Evolutionary conservation across 2,888 invertebrate genomes (phyloP).

Genomic region (Mechanitis mazaeus): DNA sequence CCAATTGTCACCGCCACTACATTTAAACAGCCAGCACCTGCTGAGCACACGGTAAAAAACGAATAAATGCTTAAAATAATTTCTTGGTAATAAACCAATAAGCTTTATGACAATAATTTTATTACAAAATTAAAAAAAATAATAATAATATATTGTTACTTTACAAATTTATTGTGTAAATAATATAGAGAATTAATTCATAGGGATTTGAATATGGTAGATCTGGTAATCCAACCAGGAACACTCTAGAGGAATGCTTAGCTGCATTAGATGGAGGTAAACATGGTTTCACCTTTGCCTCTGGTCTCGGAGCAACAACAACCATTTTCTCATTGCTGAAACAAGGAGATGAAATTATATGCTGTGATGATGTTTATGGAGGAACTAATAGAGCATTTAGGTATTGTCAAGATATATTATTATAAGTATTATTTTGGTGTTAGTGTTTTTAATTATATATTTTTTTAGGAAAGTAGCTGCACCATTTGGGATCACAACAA

Average conservation of each 20-base stretch:
- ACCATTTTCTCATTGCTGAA: constrained; percentile 84
- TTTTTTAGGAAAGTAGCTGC: constrained; percentile 75
- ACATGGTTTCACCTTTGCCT: constrained; percentile 88
- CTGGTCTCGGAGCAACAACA: constrained; percentile 92
- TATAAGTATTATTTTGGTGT: background rate
- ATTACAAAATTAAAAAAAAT: background rate
- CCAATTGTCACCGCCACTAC: constrained; percentile 95
- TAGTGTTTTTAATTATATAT: background rate
- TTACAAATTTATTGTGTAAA: background rate
- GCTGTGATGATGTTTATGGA: constrained; percentile 96
- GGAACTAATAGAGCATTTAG: constrained; percentile 87
- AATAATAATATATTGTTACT: too few species aligned
- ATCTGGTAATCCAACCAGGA: constrained; percentile 95
- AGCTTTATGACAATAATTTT: background rate
- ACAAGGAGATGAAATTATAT: constrained; percentile 92
- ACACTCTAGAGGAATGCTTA: constrained; percentile 90
- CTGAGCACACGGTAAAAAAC: constrained; percentile 82
- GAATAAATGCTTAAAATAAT: background rate
- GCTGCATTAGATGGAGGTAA: constrained; percentile 94
- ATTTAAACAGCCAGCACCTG: constrained; percentile 92
- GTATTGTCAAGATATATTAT: constrained; percentile 36
- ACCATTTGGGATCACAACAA: constrained; percentile 83
- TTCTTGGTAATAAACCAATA: background rate
- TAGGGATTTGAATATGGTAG: constrained; percentile 95
- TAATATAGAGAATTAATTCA: constrained; percentile 26